Evolutionary conservation across 2,113 vertebrate genomes (phyloP).

Genomic region (Engraulis encrasicolus): DNA sequence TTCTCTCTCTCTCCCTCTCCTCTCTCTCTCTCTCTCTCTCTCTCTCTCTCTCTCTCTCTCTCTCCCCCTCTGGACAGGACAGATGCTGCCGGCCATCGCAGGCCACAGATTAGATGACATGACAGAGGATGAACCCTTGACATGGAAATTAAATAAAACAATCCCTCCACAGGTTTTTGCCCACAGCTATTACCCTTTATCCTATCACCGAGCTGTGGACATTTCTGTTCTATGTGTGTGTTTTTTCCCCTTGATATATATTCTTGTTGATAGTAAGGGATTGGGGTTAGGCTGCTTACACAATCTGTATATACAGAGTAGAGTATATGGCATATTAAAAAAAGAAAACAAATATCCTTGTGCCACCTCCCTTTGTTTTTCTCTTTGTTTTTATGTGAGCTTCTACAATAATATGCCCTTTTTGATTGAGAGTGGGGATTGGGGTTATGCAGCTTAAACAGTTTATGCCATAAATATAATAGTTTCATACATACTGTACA

Average conservation of each 20-base stretch:
- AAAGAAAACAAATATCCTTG: no score
- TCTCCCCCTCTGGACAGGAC: constrained; percentile 57
- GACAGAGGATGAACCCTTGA: constrained; percentile 64
- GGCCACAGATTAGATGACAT: constrained; percentile 75
- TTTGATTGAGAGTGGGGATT: constrained; percentile 60
- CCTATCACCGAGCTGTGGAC: constrained; percentile 24
- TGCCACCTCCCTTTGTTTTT: no score
- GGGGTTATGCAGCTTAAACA: constrained; percentile 56
- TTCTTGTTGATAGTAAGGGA: no score
- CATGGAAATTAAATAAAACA: constrained; percentile 62
- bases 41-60: constrained; percentile 31
- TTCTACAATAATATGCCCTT: constrained; percentile 70
- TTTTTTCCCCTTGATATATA: no score
- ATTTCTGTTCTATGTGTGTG: no score
- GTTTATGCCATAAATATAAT: constrained; percentile 44
- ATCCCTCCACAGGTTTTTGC: constrained; percentile 55
- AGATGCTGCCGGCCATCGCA: constrained; percentile 73
- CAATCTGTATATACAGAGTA: no score
- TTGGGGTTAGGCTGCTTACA: no score
- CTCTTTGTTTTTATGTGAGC: background rate
- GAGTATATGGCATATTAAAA: no score
- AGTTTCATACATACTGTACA: no score
- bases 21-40: background rate
- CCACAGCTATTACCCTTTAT: constrained; percentile 58
- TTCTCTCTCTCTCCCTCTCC: background rate